Evolutionary conservation across 2,797 vertebrate species (phyloP), one percentile per base, ranked within the genome.

Genomic region (Chlorospingus semifuscus): DNA sequence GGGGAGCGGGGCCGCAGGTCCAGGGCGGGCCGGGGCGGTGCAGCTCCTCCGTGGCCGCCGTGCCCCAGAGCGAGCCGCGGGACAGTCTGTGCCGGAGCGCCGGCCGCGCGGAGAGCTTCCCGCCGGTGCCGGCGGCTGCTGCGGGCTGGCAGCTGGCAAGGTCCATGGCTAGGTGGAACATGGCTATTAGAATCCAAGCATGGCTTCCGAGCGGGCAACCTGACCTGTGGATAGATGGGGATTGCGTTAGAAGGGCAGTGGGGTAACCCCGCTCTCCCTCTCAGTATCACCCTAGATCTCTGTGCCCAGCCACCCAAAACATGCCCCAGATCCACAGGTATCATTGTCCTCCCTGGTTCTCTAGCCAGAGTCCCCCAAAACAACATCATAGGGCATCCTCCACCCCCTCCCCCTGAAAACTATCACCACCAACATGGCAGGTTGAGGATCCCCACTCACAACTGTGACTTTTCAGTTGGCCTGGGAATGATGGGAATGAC

Each of bases 101-200:
- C 0, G 97, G 96, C 32, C 97, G 96, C 0, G 96, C 96, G 1
- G 97, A 95, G 19, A 97, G 96, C 84, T 93, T 95, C 69, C 92
- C 97, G 16, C 96, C 94, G 0, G 94, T 34, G 5, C 97, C 55
- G 1, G 95, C 55, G 81, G 97, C 92, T 52, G 97, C 92, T 52
- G 95, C 89, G 21, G 97, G 95, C 86, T 98, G 98, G 41, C 98
- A 98, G 87, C 96, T 83, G 7, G 98, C 96, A 16, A 98, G 97
- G 93, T 98, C 98, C 94, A 98, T 91, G 71, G 97, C 97, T 64
- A 98, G 98, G 96, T 98, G 98, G 87, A 98, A 97, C 97, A 98
- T 98, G 98, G 98, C 98, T 97, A 98, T 97, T 79, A 98, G 96
- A 87, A 98, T 98, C 98, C 98, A 98, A 94, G 97, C 97, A 95